Percentiles rank a stretch among this genome's conserved stretches.
These are phyloP conservation scores for Xanthia togata DNA, from an alignment of 2,888 invertebrate species.

Conservation along the genomic window DNA sequence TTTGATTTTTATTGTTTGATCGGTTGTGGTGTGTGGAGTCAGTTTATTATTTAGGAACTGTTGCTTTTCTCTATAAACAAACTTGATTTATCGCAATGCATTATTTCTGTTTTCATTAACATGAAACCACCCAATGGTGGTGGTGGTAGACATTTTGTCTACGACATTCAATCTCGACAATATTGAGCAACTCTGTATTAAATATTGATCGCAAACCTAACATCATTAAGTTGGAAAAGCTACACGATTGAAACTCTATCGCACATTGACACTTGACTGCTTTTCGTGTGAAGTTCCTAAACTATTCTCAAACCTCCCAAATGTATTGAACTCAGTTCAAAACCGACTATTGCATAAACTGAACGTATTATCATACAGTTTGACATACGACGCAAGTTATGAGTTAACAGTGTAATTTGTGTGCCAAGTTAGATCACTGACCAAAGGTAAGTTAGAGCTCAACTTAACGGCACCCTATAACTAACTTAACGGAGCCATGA, in stretches of 20 bases:
- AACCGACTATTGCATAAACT: constrained; percentile 35
- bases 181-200: too few species aligned
- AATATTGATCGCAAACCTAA: background rate
- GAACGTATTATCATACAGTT: constrained; percentile 57
- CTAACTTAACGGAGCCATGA: constrained; percentile 72
- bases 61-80: background rate
- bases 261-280: constrained; percentile 4
- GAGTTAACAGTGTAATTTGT: constrained; percentile 65
- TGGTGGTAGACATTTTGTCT: too few species aligned
- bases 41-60: background rate
- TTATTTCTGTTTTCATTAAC: too few species aligned
- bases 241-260: background rate
- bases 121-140: too few species aligned
- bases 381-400: constrained; percentile 63
- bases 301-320: constrained; percentile 11
- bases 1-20: constrained; percentile 37
- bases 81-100: background rate
- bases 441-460: constrained; percentile 69
- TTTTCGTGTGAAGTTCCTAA: background rate
- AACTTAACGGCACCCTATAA: constrained; percentile 67
- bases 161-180: too few species aligned
- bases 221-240: background rate
- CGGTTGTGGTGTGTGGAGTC: background rate
- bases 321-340: constrained; percentile 32
- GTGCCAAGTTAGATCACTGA: constrained; percentile 69